Evolutionary conservation across 2,888 invertebrate genomes (phyloP), one percentile per base, ranked within the genome.

Genomic region (Stramonita haemastoma): DNA sequence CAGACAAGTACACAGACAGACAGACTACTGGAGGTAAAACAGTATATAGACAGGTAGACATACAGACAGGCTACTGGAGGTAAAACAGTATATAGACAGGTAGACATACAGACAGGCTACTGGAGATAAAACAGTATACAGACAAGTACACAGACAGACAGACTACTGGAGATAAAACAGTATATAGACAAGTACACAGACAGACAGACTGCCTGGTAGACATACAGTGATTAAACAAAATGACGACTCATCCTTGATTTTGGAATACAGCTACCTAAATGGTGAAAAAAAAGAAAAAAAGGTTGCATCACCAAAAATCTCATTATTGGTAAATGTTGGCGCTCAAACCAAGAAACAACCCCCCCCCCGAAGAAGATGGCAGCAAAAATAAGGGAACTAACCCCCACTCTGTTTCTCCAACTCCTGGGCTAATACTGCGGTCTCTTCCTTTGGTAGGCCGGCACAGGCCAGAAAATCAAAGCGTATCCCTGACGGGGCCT

Each of bases 381-480:
- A 46, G 8, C 46, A 46, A 46, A 2, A 46, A 46, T 8, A 46
- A 46, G 46, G 46, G 46, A 46, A 46, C 94, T 90, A 89, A 95
- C 95, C 92, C 91, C 92, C 32, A 94, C 90, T 32, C 93, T 87
- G 11, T 89, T n/a, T 89, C 87, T 94, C 91, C 26, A 95, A 86
- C 79, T 95, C 95, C 77, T 92, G 92, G 17, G 93, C 92, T 2
- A 95, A 92, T n/a, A 91, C 90, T 5, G 90, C 90, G 26, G 94
- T 93, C 79, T 95, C 95, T 11, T 91, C 91, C 57, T 92, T 92
- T 15, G 93, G 92, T 29, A 94, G 92, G 11, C 93, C 92, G 32
- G 92, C 93, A 91, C 95, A 95, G 5, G 94, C 93, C 73, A 96
- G 93, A 89, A 96, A 94, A 89, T 96, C 95, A 29, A 96, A 89